These are phyloP conservation scores for Sminthurides aquaticus DNA, from an alignment of 2,888 invertebrate genomes.

Conservation along the genomic window DNA sequence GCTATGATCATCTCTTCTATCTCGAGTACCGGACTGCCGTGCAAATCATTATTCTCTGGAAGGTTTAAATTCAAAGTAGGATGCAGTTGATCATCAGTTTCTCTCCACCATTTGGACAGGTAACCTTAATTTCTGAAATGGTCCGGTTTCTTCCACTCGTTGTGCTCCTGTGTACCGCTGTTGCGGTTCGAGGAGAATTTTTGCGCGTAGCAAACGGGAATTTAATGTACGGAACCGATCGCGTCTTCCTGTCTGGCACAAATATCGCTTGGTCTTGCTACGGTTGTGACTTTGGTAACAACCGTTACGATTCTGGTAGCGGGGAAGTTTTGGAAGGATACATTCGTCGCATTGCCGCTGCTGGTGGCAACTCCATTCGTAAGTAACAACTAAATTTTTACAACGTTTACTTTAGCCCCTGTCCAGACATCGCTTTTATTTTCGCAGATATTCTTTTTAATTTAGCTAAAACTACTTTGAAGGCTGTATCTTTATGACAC, in stretches of 20 bases:
- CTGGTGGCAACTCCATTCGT: slow-evolving; percentile 44
- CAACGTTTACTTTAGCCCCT: not conserved
- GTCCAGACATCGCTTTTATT: too few species aligned
- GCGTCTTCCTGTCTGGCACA: slow-evolving; percentile 44
- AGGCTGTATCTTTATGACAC: not conserved
- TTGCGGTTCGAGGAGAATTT: not conserved
- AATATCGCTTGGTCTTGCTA: slow-evolving; percentile 45
- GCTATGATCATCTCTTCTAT: too few species aligned
- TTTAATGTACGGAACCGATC: slow-evolving; percentile 26
- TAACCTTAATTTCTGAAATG: not conserved
- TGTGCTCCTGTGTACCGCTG: not conserved
- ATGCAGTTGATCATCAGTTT: not conserved
- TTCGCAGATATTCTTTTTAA: too few species aligned
- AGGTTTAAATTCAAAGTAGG: not conserved
- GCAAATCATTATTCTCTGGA: too few species aligned
- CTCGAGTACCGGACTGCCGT: too few species aligned
- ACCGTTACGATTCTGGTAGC: slow-evolving; percentile 33
- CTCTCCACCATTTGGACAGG: not conserved
- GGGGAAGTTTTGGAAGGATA: slow-evolving; percentile 41
- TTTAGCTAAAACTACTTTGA: not conserved
- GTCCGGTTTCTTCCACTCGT: not conserved
- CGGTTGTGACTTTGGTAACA: slow-evolving; percentile 45
- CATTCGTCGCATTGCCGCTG: slow-evolving; percentile 37
- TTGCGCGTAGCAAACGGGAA: not conserved
- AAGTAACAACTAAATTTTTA: slow-evolving; percentile 24